Base-by-base conservation (phyloP, 2,113 vertebrate species). In the Anolis sagrei region DNA sequence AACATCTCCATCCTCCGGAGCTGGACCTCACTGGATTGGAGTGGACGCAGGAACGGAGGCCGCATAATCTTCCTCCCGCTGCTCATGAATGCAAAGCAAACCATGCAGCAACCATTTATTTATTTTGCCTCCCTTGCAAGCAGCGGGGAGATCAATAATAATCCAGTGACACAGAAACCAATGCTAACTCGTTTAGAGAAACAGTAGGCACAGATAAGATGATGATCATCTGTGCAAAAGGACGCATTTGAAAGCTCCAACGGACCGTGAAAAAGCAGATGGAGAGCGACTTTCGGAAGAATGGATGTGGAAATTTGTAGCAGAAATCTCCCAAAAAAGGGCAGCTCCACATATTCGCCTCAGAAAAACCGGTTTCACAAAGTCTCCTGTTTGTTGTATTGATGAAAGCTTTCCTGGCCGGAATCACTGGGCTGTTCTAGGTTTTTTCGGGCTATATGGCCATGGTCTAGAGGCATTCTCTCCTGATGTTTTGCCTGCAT, bases 141-240 rank as follows among this genome's bases (percentile, higher is more conserved):
- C 80, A 74, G 5, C 3, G 88, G 70, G 89, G 69, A 25, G 76
- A 94, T 91, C 87, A 49, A 92, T 85, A 87, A 89, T 76, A 87
- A 89, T 76, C 75, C 88, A 91, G 72, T 64, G 83, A 87, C 87
- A 89, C 64, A 58, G 68, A 93, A 92, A 84, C 76, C 79, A 1
- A 69, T 1, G 14, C 34, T 72, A 44, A 79, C 70, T 91, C 82
- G 44, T 77, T 86, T 87, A 81, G 70, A 76, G 70, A 39, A 51
- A 49, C 48, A 86, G 79, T 36, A 39, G 58, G 58, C 72, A 79
- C 69, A 81, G 44, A 84, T n/a, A 29, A 72, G 82, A 79, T 83
- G 82, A 79, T 83, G 18, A 61, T 85, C 87, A 5, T n/a, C 76
- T 85, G 83, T 39, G 82, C 44, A 76, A 78, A 44, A 51, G 76